Evolutionary conservation across 1,140 invertebrate species (phyloP).

Genomic region (Vollenhovia emeryi): DNA sequence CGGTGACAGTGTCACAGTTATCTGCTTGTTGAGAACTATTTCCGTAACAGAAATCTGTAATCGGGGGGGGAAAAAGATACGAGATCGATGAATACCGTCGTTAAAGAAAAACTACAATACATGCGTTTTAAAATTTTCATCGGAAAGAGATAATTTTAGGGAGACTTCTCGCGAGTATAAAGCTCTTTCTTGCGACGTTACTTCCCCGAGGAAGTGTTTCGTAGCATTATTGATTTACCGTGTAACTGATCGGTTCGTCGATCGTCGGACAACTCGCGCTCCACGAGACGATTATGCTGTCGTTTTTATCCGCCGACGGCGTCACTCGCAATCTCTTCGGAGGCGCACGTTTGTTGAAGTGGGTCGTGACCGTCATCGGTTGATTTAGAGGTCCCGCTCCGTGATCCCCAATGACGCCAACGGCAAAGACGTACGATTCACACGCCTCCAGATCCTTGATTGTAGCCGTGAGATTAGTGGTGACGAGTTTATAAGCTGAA

Average conservation of each 20-base stretch:
- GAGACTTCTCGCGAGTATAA: background rate
- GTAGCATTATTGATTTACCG: constrained; percentile 82
- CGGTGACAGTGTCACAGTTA: constrained; percentile 82
- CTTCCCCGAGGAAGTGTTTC: background rate
- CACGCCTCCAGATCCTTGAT: constrained; percentile 89
- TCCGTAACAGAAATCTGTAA: constrained; percentile 87
- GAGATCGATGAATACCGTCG: background rate
- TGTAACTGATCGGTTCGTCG: constrained; percentile 86
- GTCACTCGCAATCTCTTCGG: constrained; percentile 86
- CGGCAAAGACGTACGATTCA: constrained; percentile 90
- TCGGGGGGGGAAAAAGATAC: constrained; percentile 53
- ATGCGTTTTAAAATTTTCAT: background rate
- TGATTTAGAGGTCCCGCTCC: constrained; percentile 88
- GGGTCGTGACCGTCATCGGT: constrained; percentile 87
- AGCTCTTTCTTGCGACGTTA: background rate
- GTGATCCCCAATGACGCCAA: constrained; percentile 87
- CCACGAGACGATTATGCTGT: constrained; percentile 85
- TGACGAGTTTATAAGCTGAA: constrained; percentile 76
- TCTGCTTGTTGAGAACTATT: constrained; percentile 82
- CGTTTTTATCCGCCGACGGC: constrained; percentile 83
- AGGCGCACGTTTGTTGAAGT: constrained; percentile 87
- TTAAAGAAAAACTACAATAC: background rate
- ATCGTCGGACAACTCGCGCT: constrained; percentile 86
- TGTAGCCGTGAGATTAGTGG: constrained; percentile 86
- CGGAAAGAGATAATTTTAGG: background rate